Conservation (phyloP, 2,113 vertebrate genomes). For the Gasterosteus nipponicus region DNA sequence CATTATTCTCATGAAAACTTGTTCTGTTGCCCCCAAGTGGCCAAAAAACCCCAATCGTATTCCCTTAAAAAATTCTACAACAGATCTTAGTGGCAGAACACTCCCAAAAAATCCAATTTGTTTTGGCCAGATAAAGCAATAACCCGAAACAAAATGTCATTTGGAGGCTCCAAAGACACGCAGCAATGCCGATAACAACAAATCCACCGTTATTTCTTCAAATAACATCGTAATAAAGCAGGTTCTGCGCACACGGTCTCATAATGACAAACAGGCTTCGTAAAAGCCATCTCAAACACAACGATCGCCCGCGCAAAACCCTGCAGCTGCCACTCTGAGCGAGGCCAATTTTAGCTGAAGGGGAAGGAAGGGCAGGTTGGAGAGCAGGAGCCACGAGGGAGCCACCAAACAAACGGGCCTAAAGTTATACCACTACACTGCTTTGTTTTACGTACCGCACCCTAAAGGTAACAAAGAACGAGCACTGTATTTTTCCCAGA, state of each 20-base stretch:
- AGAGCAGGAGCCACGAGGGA: constrained; percentile 59
- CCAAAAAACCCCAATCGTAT: constrained; percentile 4
- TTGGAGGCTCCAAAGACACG: not conserved
- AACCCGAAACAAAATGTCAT: constrained; percentile 6
- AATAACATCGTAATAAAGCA: constrained; percentile 8
- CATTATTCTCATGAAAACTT: not conserved
- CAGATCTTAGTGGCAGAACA: not conserved
- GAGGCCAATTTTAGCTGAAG: constrained; percentile 67
- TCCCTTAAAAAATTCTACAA: not conserved
- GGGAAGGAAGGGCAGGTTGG: constrained; percentile 75
- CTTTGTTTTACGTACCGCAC: constrained; percentile 41
- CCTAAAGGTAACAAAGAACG: constrained; percentile 55
- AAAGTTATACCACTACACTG: constrained; percentile 14
- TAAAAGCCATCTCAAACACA: constrained; percentile 64
- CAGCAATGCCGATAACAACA: constrained; percentile 16
- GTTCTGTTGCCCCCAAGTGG: not conserved
- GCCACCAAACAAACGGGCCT: constrained; percentile 50
- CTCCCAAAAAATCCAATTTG: not conserved
- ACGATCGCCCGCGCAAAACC: constrained; percentile 58
- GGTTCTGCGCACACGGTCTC: not conserved
- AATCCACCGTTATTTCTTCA: not conserved
- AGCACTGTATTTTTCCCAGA: not conserved
- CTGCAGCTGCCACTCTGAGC: constrained; percentile 60
- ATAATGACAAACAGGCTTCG: constrained; percentile 35
- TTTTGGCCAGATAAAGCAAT: not conserved